These are phyloP conservation scores for Apocheima hispidaria DNA, from an alignment of 2,888 invertebrate species.

Conservation along the genomic window DNA sequence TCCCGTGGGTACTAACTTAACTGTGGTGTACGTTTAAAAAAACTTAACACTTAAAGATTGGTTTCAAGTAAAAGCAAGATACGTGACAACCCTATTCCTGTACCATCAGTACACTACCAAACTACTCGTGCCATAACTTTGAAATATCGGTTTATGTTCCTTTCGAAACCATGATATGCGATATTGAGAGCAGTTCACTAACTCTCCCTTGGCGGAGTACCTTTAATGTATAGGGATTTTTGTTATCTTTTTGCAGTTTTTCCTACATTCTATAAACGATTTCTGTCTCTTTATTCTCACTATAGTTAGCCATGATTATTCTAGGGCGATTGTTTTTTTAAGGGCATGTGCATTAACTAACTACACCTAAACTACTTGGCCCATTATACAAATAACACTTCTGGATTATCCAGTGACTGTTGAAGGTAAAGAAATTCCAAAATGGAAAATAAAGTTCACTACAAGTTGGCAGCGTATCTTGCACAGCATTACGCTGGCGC, in stretches of 20 bases:
- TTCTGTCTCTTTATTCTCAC: neutral
- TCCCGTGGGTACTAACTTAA: too few relatives aligned
- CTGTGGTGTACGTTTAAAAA: too few relatives aligned
- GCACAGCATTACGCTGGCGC: too few relatives aligned
- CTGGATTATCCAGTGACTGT: too few relatives aligned
- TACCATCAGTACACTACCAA: slow-evolving; percentile 64
- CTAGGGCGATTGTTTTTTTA: too few relatives aligned
- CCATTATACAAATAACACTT: too few relatives aligned
- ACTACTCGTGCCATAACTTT: slow-evolving; percentile 70
- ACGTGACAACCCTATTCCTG: slow-evolving; percentile 52
- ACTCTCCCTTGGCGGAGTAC: slow-evolving; percentile 22
- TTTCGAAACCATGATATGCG: slow-evolving; percentile 41
- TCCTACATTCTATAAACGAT: neutral
- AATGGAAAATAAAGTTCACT: too few relatives aligned
- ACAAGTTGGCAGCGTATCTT: too few relatives aligned
- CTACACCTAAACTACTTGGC: too few relatives aligned
- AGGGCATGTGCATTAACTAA: too few relatives aligned
- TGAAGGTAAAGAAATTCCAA: too few relatives aligned
- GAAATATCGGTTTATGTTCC: slow-evolving; percentile 59
- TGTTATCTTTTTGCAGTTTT: neutral
- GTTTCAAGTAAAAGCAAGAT: neutral
- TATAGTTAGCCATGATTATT: too few relatives aligned
- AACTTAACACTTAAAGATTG: neutral
- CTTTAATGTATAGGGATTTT: slow-evolving; percentile 15
- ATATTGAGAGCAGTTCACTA: slow-evolving; percentile 32